These are phyloP conservation scores for Acronicta alni DNA, from an alignment of 2,888 invertebrate genomes.

Conservation along the genomic window DNA sequence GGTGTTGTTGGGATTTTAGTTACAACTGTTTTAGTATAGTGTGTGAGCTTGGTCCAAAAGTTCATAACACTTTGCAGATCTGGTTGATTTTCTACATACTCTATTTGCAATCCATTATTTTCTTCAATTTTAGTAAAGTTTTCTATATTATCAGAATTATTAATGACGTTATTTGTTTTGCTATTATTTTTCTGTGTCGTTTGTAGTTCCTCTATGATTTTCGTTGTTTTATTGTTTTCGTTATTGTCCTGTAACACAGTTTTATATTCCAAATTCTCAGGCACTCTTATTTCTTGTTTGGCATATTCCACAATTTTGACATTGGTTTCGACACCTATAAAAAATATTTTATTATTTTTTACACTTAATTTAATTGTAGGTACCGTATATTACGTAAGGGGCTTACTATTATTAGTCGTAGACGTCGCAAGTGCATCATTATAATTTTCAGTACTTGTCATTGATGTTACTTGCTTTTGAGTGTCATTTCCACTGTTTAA, in stretches of 20 bases:
- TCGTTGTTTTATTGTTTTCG: slow-evolving; percentile 4
- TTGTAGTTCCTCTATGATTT: not conserved
- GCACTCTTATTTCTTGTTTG: slow-evolving; percentile 11
- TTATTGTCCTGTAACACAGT: not conserved
- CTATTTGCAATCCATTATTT: slow-evolving; percentile 28
- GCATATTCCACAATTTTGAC: slow-evolving; percentile 15
- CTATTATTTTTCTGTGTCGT: not conserved
- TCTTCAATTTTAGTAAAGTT: slow-evolving; percentile 18
- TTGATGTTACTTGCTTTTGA: slow-evolving; percentile 5
- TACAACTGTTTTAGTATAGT: slow-evolving; percentile 8
- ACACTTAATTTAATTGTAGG: slow-evolving; percentile 1
- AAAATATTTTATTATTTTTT: slow-evolving; percentile 30
- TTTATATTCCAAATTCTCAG: slow-evolving; percentile 16
- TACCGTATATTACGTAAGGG: slow-evolving; percentile 9
- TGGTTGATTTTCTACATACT: slow-evolving; percentile 39
- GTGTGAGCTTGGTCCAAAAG: slow-evolving; percentile 51
- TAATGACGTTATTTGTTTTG: slow-evolving; percentile 4
- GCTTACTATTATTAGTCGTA: slow-evolving; percentile 27
- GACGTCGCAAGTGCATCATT: slow-evolving; percentile 23
- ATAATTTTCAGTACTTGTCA: slow-evolving; percentile 5
- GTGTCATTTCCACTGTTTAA: slow-evolving; percentile 5
- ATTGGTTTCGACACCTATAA: slow-evolving; percentile 27
- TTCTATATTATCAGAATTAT: slow-evolving; percentile 2
- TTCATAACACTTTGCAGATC: slow-evolving; percentile 60
- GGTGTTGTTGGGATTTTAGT: slow-evolving; percentile 8